phyloP scores from a whole-genome alignment of 2,888 invertebrate species.

The Ditylenchus weischeri region DNA sequence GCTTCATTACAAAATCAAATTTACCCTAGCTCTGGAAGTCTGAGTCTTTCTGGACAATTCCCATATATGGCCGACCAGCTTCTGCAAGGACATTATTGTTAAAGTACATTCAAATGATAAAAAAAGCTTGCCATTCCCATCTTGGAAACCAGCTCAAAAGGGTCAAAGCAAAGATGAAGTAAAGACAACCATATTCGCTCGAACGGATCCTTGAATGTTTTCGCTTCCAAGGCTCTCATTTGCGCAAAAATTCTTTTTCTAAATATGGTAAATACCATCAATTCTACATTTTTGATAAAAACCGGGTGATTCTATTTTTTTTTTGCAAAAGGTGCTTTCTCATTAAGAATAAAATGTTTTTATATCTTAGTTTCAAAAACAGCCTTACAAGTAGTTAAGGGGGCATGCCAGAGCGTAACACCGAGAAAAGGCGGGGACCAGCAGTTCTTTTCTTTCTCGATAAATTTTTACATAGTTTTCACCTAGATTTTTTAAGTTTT shows the following conservation, averaged over 20 bases:
- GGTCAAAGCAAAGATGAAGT: constrained; percentile 76
- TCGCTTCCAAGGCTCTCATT: constrained; percentile 39
- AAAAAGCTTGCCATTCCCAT: constrained; percentile 33
- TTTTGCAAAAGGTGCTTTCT: too few relatives aligned
- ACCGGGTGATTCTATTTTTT: too few relatives aligned
- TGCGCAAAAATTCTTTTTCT: constrained; percentile 10
- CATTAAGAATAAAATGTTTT: too few relatives aligned
- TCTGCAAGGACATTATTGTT: constrained; percentile 16
- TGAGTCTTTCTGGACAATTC: constrained; percentile 4
- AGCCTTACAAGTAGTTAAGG: too few relatives aligned
- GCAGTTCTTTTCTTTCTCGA: too few relatives aligned
- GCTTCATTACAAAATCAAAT: too few relatives aligned
- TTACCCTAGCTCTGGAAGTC: background rate
- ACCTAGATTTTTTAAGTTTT: too few relatives aligned
- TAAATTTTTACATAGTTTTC: too few relatives aligned
- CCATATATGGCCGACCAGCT: constrained; percentile 22
- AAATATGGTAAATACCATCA: background rate
- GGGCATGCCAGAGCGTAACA: too few relatives aligned
- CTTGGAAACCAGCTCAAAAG: constrained; percentile 76
- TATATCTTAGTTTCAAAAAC: too few relatives aligned
- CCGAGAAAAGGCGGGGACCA: too few relatives aligned
- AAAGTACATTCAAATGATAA: background rate
- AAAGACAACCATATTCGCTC: constrained; percentile 84
- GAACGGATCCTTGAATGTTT: constrained; percentile 66
- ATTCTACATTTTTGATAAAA: too few relatives aligned